These are phyloP conservation scores for Helicoverpa assulta DNA, from an alignment of 2,888 invertebrate genomes.

Conservation along the genomic window DNA sequence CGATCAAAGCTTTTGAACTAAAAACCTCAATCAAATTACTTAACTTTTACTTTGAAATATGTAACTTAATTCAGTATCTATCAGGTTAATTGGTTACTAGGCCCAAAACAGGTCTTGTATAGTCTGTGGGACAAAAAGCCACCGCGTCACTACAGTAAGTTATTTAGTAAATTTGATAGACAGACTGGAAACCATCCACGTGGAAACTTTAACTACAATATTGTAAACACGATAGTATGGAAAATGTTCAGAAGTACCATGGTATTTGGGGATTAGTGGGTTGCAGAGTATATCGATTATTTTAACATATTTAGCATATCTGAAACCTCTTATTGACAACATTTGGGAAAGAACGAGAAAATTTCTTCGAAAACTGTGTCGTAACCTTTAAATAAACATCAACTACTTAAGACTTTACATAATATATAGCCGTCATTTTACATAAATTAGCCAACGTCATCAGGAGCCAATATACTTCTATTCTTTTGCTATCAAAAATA, in stretches of 20 bases:
- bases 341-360: too few species aligned
- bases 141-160: neutral
- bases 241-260: conserved; percentile 3
- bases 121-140: neutral
- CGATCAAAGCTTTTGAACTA: neutral
- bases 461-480: too few species aligned
- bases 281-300: too few species aligned
- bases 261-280: neutral
- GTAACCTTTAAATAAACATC: too few species aligned
- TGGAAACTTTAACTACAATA: conserved; percentile 30
- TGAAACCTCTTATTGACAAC: too few species aligned
- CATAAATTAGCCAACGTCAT: too few species aligned
- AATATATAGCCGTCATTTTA: too few species aligned
- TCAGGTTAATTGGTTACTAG: neutral
- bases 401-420: too few species aligned
- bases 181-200: conserved; percentile 8
- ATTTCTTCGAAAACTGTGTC: too few species aligned
- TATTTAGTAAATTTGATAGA: conserved; percentile 12
- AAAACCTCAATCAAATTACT: neutral
- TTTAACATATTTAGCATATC: too few species aligned
- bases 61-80: neutral
- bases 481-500: too few species aligned
- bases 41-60: neutral
- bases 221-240: neutral
- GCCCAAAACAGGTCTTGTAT: neutral